A percentile compares a stretch with the other conserved stretches of the same genome.
Evolutionary conservation across 2,113 vertebrate genomes (phyloP).

Genomic region (Alexandromys fortis): DNA sequence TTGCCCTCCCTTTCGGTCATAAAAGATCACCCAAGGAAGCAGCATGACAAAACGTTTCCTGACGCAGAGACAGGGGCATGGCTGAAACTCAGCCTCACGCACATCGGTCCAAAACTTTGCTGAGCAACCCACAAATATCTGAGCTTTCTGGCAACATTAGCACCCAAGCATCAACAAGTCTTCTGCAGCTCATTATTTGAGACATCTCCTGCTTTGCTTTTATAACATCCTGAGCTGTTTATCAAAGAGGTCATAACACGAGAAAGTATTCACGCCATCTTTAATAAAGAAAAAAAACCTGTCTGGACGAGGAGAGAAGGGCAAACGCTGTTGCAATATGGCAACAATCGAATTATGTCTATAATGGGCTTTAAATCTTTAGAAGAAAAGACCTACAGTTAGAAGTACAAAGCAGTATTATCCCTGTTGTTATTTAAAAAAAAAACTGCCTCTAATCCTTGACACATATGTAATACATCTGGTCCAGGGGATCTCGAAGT

Average conservation of each 20-base stretch:
- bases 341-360: conserved; percentile 74
- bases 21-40: conserved; percentile 85
- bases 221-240: conserved; percentile 83
- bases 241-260: conserved; percentile 82
- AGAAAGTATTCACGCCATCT: conserved; percentile 83
- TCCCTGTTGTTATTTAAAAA: conserved; percentile 77
- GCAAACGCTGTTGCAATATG: conserved; percentile 74
- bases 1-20: conserved; percentile 77
- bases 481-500: conserved; percentile 68
- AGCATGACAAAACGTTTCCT: conserved; percentile 88
- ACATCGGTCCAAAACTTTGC: conserved; percentile 77
- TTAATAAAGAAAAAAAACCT: conserved; percentile 80
- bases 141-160: conserved; percentile 82
- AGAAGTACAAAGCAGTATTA: conserved; percentile 78
- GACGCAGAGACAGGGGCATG: conserved; percentile 80
- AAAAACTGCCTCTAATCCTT: conserved; percentile 71
- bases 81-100: conserved; percentile 82
- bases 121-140: conserved; percentile 84
- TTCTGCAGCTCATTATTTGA: conserved; percentile 80
- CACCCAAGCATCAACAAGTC: conserved; percentile 67
- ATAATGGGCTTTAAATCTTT: conserved; percentile 75
- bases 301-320: conserved; percentile 69
- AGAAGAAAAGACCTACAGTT: conserved; percentile 80
- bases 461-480: conserved; percentile 78
- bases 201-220: conserved; percentile 81